These are phyloP conservation scores for Anguilla japonica DNA, from an alignment of 2,113 vertebrate species.

Conservation along the genomic window DNA sequence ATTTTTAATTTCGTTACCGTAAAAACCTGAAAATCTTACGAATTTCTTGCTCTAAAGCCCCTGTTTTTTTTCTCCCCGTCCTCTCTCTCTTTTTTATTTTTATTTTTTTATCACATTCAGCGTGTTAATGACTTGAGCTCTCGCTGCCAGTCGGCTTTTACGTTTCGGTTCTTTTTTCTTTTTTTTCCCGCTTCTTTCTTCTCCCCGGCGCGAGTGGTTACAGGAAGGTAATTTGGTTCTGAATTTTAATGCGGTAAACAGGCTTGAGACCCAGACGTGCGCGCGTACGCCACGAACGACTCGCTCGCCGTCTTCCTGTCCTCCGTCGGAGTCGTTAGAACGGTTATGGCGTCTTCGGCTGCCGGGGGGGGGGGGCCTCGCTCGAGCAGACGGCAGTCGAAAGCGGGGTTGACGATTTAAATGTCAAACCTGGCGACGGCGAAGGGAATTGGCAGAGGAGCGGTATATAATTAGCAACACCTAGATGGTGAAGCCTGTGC, in stretches of 20 bases:
- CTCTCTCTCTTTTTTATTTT: background rate
- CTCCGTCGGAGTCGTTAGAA: conserved; percentile 38
- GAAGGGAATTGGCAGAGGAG: conserved; percentile 35
- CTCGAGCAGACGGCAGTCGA: conserved; percentile 36
- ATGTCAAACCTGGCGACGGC: conserved; percentile 48
- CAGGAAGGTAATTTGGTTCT: background rate
- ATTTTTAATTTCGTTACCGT: background rate
- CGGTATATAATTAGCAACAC: conserved; percentile 46
- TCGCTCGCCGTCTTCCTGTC: no score
- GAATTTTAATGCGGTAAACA: conserved; percentile 27
- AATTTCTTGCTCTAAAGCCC: background rate
- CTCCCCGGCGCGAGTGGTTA: background rate
- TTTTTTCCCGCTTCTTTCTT: background rate
- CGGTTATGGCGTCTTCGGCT: conserved; percentile 38
- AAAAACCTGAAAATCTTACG: background rate
- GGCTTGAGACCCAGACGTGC: background rate
- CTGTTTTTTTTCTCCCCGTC: background rate
- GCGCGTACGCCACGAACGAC: background rate
- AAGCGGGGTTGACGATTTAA: conserved; percentile 49
- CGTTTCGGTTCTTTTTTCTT: background rate
- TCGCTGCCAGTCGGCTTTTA: background rate
- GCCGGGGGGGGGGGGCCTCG: conserved; percentile 18
- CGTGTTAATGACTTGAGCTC: conserved; percentile 30
- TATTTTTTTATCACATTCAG: conserved; percentile 4
- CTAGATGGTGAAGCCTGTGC: conserved; percentile 17